A percentile compares a stretch with the other conserved stretches of the same genome.
phyloP scores from a whole-genome alignment of 2,797 vertebrate species.

The Aplochiton taeniatus region DNA sequence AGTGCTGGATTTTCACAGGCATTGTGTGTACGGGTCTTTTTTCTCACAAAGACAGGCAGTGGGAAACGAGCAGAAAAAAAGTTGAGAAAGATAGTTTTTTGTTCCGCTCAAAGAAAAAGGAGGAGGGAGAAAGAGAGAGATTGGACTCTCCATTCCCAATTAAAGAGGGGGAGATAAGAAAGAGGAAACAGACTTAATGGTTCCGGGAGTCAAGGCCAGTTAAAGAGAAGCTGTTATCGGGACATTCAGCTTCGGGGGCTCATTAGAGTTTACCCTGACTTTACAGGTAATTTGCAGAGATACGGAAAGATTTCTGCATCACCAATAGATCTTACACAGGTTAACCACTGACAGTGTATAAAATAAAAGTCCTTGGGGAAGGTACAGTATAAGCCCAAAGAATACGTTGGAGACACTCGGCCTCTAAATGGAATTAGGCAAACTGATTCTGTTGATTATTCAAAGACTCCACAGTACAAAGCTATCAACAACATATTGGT shows the following conservation, averaged over 20 bases:
- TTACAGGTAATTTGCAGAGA: neutral
- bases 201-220: neutral
- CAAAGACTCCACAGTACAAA: neutral
- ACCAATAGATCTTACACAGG: no score
- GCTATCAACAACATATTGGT: conserved; percentile 1
- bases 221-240: conserved; percentile 21
- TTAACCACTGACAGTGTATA: no score
- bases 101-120: neutral
- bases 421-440: neutral
- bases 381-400: neutral
- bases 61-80: conserved; percentile 32
- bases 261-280: neutral
- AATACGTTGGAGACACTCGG: no score
- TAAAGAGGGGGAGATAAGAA: conserved; percentile 24
- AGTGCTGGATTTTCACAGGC: conserved; percentile 86
- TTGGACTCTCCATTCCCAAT: conserved; percentile 7
- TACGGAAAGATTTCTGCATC: no score
- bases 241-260: conserved; percentile 9
- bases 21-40: conserved; percentile 89
- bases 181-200: conserved; percentile 7
- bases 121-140: conserved; percentile 38
- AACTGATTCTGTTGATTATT: neutral
- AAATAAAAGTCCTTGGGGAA: neutral
- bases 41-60: conserved; percentile 38
- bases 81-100: conserved; percentile 31